Evolutionary conservation across 2,888 invertebrate species (phyloP).

Genomic region (Andricus curvator): DNA sequence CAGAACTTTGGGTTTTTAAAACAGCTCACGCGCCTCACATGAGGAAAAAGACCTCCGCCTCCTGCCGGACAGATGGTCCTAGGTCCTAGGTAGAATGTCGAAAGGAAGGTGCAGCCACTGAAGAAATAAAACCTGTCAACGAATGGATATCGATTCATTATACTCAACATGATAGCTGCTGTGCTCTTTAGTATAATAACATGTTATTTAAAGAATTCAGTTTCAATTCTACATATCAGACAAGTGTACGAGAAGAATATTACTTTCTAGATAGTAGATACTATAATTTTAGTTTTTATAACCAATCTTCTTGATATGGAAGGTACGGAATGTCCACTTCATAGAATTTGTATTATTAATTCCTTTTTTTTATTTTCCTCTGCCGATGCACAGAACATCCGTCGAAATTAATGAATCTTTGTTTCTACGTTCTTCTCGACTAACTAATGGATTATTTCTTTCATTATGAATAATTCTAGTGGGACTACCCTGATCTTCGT

Average conservation of each 20-base stretch:
- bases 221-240: slow-evolving; percentile 1
- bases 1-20: slow-evolving; percentile 26
- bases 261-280: neutral
- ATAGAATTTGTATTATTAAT: neutral
- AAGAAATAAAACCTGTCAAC: slow-evolving; percentile 30
- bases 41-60: slow-evolving; percentile 20
- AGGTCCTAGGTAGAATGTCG: slow-evolving; percentile 18
- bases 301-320: neutral
- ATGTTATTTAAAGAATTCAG: slow-evolving; percentile 4
- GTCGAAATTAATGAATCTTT: slow-evolving; percentile 51
- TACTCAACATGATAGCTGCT: neutral
- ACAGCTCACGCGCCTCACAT: slow-evolving; percentile 29
- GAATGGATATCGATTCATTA: slow-evolving; percentile 24
- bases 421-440: slow-evolving; percentile 41
- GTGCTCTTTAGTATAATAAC: neutral
- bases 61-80: slow-evolving; percentile 33
- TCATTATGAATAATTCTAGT: slow-evolving; percentile 33
- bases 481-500: slow-evolving; percentile 1
- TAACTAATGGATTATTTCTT: slow-evolving; percentile 43
- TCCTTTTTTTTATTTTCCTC: neutral
- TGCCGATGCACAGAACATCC: neutral
- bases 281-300: neutral
- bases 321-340: neutral
- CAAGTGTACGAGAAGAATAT: neutral
- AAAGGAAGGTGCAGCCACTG: slow-evolving; percentile 8